phyloP scores from a whole-genome alignment of 2,113 vertebrate genomes.

The Chamaea fasciata region DNA sequence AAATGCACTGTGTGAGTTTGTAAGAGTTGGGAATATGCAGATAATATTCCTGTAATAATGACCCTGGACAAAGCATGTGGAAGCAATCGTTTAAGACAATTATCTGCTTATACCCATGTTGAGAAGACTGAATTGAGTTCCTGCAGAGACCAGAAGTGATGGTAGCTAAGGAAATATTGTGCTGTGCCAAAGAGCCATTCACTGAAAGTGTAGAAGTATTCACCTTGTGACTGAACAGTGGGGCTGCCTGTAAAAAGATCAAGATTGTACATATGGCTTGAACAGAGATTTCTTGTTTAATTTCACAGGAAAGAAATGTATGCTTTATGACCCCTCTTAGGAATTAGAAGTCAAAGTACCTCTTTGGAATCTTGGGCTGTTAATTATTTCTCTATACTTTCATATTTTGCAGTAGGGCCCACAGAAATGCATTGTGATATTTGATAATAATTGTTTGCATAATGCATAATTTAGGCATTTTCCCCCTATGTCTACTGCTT shows the following conservation, averaged over 20 bases:
- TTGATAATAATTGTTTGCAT: background rate
- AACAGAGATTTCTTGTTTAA: background rate
- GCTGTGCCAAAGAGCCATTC: background rate
- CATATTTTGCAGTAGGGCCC: background rate
- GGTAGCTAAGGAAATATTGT: background rate
- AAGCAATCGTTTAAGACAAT: background rate
- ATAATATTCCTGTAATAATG: background rate
- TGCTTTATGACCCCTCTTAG: background rate
- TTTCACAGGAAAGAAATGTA: background rate
- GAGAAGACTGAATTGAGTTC: background rate
- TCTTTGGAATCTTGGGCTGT: background rate
- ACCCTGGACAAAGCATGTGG: background rate
- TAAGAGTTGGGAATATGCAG: background rate
- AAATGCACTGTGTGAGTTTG: background rate
- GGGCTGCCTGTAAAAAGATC: background rate
- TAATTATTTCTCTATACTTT: background rate
- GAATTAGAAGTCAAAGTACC: background rate
- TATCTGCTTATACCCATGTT: background rate
- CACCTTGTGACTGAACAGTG: background rate
- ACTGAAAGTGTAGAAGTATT: rapidly evolving
- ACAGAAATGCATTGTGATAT: background rate
- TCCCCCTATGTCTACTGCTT: background rate
- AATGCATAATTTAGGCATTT: rapidly evolving
- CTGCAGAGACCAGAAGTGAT: background rate
- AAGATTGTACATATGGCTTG: background rate